Evolutionary conservation across 2,888 invertebrate genomes (phyloP).

Genomic region (Philaethria dido): DNA sequence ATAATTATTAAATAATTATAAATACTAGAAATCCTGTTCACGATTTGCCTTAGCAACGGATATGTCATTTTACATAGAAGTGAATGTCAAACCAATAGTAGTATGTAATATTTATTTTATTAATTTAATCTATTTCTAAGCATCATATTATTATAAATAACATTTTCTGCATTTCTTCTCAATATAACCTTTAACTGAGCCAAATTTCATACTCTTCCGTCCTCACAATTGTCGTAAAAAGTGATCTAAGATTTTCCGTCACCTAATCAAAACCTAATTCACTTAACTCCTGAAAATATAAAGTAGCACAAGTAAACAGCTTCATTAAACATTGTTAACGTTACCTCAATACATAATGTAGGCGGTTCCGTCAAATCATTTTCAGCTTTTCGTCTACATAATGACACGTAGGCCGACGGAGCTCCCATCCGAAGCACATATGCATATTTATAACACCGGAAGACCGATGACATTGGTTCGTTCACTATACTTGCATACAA

Average conservation of each 20-base stretch:
- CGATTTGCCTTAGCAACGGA: too few species aligned
- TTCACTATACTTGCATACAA: slow-evolving; percentile 41
- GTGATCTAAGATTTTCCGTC: too few species aligned
- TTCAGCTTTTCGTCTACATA: slow-evolving; percentile 19
- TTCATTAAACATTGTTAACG: background rate
- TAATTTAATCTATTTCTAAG: too few species aligned
- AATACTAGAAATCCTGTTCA: too few species aligned
- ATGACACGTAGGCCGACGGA: slow-evolving; percentile 14
- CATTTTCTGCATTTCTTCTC: too few species aligned
- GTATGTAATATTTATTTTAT: too few species aligned
- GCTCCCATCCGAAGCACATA: slow-evolving; percentile 22
- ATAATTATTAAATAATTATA: background rate
- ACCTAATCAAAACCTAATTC: background rate
- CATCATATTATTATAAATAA: too few species aligned
- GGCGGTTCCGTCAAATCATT: slow-evolving; percentile 2
- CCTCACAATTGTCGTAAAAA: too few species aligned
- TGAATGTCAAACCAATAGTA: too few species aligned
- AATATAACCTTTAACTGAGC: too few species aligned
- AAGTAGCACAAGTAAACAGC: slow-evolving; percentile 7
- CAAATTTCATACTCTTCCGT: too few species aligned
- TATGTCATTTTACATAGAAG: too few species aligned
- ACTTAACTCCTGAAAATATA: background rate
- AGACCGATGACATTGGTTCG: slow-evolving; percentile 47
- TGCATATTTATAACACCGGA: slow-evolving; percentile 45
- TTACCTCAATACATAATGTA: slow-evolving; percentile 21